Evolutionary conservation across 1,140 invertebrate species (phyloP), one percentile per base, ranked within the genome.

Genomic region (Sycobia sp.): DNA sequence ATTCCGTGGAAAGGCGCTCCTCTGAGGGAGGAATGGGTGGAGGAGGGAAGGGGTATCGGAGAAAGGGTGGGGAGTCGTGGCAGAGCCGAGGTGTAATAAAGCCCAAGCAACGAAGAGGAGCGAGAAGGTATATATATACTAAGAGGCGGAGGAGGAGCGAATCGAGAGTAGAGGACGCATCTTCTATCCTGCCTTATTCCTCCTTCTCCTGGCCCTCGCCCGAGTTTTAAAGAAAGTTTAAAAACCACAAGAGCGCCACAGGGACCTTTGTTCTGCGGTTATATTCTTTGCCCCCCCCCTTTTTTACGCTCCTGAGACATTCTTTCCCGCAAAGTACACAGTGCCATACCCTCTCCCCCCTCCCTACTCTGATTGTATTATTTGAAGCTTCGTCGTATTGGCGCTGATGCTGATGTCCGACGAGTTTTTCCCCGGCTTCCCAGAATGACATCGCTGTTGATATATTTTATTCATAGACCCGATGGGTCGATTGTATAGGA

Each of bases 1-100:
- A 71, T 73, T 67, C 62, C 64, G 57, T 61, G 58, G 70, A 68
- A 73, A 64, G 68, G 46, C 54, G 51, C 64, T n/a, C n/a, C n/a
- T n/a, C n/a, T n/a, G n/a, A n/a, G 41, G 11, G 29, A 16, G 20
- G 51, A 29, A 18, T 23, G 54, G 36, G 46, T 10, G 29, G 20
- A 32, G 9, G 25, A 38, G n/a, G n/a, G 27, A 34, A 61, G 56
- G 46, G 39, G 34, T 14, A n/a, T 13, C 11, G 41, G 47, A 50
- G 16, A 53, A 34, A 38, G 55, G 25, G 36, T 3, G 43, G 20
- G 23, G 38, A 61, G 8, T 34, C 59, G 47, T 46, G 39, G 11
- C 13, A 51, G 49, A 23, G 0, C 36, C 43, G 41, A 49, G 43
- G 58, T n/a, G n/a, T n/a, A n/a, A n/a, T n/a, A n/a, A n/a, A n/a